Base-by-base conservation (phyloP, 2,113 vertebrate genomes). In the Ictidomys tridecemlineatus region DNA sequence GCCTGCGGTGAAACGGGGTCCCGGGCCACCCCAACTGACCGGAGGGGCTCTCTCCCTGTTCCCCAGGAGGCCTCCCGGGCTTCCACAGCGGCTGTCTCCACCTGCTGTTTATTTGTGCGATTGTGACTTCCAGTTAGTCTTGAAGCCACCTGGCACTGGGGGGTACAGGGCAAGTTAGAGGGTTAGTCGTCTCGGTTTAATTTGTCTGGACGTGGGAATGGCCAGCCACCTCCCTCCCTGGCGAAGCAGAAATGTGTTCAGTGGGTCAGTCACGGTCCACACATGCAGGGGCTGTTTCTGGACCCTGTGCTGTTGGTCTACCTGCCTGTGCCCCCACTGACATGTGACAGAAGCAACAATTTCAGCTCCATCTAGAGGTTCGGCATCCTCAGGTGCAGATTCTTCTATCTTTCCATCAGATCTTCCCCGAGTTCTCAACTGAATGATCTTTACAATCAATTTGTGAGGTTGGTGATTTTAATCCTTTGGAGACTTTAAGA, bases 201-300 rank as follows among this genome's bases (percentile, higher is more conserved):
- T 24, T 65, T 77, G 80, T 37, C 58, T 69, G 7, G 12, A 28
- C 1, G 4, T 22, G 0, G 1, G 28, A 37, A 34, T 1, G 20
- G 17, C 24, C 30, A 0, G 11, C 4, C 18, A 32, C 24, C 32
- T 1, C 6, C 1, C 13, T 67, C 74, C 65, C 20, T 17, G 10
- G 1, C 0, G 0, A 42, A 28, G 30, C 28, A 28, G 28, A 22
- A 30, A 4, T 0, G 0, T 32, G 0, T 39, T 16, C 72, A 4
- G 0, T 69, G 11, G 11, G 1, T 1, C 12, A 16, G 4, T 17
- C 20, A 0, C 20, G 3, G 17, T 13, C 28, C 6, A 0, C 0
- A 3, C 0, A 18, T 0, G 0, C 0, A 0, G 26, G 10, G 4
- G 72, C 93, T 58, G 32, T 26, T 51, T 73, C 63, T 32, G 42